A percentile compares a stretch with the other conserved stretches of the same genome.
phyloP scores from a whole-genome alignment of 2,113 vertebrate genomes.

The Grus americana region DNA sequence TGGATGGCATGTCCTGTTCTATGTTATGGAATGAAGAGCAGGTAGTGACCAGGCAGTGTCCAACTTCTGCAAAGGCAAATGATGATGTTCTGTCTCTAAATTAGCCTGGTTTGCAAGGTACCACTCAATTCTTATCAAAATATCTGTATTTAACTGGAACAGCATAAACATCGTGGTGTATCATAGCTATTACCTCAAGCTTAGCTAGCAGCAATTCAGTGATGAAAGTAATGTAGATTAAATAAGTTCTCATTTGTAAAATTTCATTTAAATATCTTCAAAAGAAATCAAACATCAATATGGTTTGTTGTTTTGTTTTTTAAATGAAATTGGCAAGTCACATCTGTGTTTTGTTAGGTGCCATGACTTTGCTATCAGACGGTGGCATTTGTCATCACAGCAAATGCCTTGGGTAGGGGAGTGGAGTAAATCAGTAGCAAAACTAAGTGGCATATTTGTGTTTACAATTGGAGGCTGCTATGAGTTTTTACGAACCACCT shows the following conservation, averaged over 20 bases:
- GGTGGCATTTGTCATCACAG: not conserved
- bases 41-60: not conserved
- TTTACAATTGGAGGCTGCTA: not conserved
- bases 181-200: not conserved
- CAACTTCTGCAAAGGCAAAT: not conserved
- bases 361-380: not conserved
- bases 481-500: constrained; percentile 12
- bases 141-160: not conserved
- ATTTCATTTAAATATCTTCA: not conserved
- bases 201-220: not conserved
- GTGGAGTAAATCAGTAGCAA: not conserved
- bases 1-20: not conserved
- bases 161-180: not conserved
- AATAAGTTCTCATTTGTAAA: not conserved
- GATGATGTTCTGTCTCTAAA: not conserved
- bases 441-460: not conserved
- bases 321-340: not conserved
- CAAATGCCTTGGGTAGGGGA: not conserved
- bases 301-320: not conserved
- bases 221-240: not conserved
- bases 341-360: not conserved
- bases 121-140: not conserved
- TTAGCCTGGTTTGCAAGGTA: not conserved
- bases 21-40: not conserved
- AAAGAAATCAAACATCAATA: not conserved